Conservation (phyloP, 2,113 vertebrate genomes). For the Neotragus moschatus region DNA sequence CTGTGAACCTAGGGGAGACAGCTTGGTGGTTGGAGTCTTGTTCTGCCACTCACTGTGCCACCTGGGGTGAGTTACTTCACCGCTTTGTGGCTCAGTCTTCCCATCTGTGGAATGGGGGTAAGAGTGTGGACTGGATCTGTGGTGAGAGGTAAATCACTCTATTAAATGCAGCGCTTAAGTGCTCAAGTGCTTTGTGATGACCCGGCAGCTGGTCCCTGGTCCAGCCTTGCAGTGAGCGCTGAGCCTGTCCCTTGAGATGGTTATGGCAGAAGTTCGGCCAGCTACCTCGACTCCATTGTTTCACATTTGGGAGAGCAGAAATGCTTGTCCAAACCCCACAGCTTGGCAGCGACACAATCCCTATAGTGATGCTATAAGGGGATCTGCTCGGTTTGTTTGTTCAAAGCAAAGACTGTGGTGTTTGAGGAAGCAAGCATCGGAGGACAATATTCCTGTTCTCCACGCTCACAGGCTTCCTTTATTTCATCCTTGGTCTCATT, state of each 20-base stretch:
- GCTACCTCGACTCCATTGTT: too few relatives aligned
- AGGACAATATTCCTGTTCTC: neutral
- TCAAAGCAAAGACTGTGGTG: neutral
- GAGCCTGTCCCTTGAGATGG: neutral
- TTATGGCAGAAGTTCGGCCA: neutral
- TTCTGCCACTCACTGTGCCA: neutral
- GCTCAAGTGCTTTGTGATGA: neutral
- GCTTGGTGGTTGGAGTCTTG: neutral
- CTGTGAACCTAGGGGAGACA: neutral
- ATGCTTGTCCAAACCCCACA: neutral
- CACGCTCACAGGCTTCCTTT: neutral
- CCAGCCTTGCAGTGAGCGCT: neutral
- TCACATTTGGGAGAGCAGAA: neutral
- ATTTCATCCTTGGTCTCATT: neutral
- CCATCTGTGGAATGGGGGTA: neutral
- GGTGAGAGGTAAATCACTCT: too few relatives aligned
- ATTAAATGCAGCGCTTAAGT: neutral
- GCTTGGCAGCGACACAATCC: neutral
- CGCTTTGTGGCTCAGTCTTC: neutral
- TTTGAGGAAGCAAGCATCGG: rapidly evolving
- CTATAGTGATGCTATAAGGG: neutral
- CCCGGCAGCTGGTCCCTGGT: neutral
- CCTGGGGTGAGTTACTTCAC: neutral
- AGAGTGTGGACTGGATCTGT: neutral
- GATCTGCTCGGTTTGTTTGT: neutral